Evolutionary conservation across 2,888 invertebrate species (phyloP).

Genomic region (Rhamphomyia laevipes): DNA sequence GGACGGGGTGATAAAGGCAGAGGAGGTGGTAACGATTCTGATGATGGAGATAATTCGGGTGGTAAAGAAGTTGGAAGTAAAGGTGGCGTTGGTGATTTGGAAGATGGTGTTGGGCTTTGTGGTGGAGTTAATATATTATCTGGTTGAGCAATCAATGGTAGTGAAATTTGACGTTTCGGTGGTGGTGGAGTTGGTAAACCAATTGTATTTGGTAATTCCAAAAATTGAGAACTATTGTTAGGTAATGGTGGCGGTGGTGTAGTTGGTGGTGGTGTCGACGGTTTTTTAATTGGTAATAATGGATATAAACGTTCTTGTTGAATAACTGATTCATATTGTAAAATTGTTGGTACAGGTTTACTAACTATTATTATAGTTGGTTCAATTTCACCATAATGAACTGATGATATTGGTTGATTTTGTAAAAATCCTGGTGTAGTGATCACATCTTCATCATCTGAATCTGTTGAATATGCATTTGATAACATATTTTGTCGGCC

Average conservation of each 20-base stretch:
- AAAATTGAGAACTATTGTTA: not conserved
- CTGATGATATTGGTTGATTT: not conserved
- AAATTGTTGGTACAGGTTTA: not conserved
- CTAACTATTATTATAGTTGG: not conserved
- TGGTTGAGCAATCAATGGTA: not conserved
- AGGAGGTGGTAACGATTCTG: conserved; percentile 22
- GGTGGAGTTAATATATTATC: too few relatives aligned
- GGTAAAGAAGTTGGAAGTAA: not conserved
- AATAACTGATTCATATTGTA: not conserved
- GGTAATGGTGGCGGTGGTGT: not conserved
- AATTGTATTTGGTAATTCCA: not conserved
- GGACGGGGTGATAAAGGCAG: not conserved
- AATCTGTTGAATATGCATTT: not conserved
- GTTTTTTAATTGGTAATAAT: too few relatives aligned
- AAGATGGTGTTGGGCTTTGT: too few relatives aligned
- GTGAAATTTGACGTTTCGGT: not conserved
- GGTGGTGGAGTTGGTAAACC: not conserved
- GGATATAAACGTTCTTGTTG: too few relatives aligned
- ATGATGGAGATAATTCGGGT: not conserved
- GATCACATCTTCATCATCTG: not conserved
- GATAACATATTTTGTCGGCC: not conserved
- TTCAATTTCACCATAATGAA: not conserved
- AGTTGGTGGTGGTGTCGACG: too few relatives aligned
- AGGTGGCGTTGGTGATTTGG: not conserved
- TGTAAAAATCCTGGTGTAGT: not conserved